Percentiles rank a stretch among this genome's conserved stretches.
Evolutionary conservation across 2,888 invertebrate species (phyloP).

Genomic region (Tenthredo distinguenda): DNA sequence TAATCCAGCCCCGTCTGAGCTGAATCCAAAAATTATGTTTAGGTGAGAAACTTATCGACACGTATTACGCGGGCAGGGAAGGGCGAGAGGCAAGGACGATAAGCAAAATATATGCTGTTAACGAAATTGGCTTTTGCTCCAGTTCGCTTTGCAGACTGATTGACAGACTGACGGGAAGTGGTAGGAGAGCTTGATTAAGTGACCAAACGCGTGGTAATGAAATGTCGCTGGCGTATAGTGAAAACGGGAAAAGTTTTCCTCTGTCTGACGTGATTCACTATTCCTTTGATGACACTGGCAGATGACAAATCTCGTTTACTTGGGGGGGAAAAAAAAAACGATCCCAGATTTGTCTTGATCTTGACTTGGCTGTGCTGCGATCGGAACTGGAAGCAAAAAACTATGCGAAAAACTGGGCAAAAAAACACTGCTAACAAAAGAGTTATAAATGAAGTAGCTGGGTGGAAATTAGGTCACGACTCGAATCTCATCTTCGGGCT

Average conservation of each 20-base stretch:
- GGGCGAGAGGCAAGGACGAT: background rate
- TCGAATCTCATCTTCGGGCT: constrained; percentile 35
- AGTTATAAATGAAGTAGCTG: constrained; percentile 21
- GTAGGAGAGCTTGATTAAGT: constrained; percentile 32
- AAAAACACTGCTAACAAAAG: constrained; percentile 25
- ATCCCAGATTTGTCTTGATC: constrained; percentile 16
- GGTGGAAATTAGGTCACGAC: constrained; percentile 50
- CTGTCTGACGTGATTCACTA: constrained; percentile 13
- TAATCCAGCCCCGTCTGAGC: background rate
- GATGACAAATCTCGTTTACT: constrained; percentile 17
- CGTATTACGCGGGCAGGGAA: background rate
- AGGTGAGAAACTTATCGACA: background rate
- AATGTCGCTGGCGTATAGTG: constrained; percentile 3
- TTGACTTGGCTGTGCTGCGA: background rate
- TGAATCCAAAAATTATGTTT: background rate
- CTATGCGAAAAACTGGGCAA: background rate
- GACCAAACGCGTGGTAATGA: constrained; percentile 33
- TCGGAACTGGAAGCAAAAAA: background rate
- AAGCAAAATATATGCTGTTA: constrained; percentile 1
- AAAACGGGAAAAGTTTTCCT: constrained; percentile 8
- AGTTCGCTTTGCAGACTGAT: background rate
- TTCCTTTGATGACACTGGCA: background rate
- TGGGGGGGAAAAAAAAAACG: background rate
- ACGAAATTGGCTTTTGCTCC: constrained; percentile 37
- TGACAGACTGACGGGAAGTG: background rate